Evolutionary conservation across 2,113 vertebrate genomes (phyloP), one percentile per base, ranked within the genome.

Genomic region (Cygnus buccinator): DNA sequence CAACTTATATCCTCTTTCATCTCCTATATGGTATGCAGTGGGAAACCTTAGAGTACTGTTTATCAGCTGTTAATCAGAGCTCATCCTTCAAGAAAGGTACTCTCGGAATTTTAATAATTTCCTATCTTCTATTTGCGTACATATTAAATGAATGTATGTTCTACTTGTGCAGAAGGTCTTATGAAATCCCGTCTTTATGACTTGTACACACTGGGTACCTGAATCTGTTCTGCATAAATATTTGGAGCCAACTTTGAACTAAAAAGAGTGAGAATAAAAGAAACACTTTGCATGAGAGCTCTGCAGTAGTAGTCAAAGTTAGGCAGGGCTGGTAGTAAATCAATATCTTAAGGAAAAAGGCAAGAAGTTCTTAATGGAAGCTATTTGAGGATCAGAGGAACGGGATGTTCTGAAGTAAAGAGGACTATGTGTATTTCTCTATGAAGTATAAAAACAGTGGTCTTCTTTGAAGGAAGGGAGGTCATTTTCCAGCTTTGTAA

Each of bases 1-100:
- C 48, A 93, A 96, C 54, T 97, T 61, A 88, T 4, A 82, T 89
- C 72, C 59, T 83, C 52, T 82, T 96, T 93, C 62, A 81, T 82
- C 70, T 93, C 72, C 35, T 81, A 7, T 61, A 72, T 77, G 93
- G 61, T 86, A 65, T 41, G 65, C 28, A 9, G 37, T n/a, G 71
- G 65, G 70, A 92, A 92, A 82, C 25, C 17, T 89, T 39, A 29
- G 50, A 62, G 28, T 37, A 29, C 11, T 59, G 31, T 66, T 92
- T 92, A 77, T 92, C 79, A 88, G 23, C 35, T 76, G 29, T 76
- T 94, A 70, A 88, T 93, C 86, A 81, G 90, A 92, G 83, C 25
- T 70, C 65, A 35, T 43, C 55, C 37, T 84, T 62, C 50, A 63
- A 86, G 18, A 59, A 62, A 13, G 20, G n/a, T 1, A 3, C 61